phyloP scores from a whole-genome alignment of 2,113 vertebrate genomes.

The Semnornis frantzii region DNA sequence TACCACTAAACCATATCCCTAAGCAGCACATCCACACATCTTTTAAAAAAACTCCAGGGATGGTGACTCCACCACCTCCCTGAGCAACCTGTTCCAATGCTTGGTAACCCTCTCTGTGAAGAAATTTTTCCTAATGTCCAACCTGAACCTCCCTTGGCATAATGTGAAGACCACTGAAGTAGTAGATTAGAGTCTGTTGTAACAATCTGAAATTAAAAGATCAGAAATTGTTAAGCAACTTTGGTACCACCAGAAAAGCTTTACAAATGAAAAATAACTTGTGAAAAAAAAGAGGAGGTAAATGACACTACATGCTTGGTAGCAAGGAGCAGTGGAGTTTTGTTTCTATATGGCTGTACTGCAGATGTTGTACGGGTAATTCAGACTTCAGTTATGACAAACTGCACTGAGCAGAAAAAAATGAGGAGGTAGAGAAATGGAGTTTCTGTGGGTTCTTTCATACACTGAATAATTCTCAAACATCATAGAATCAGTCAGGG shows the following conservation, averaged over 20 bases:
- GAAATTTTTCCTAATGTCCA: too few relatives aligned
- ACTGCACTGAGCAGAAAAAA: background rate
- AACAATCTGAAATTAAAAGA: background rate
- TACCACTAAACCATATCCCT: too few relatives aligned
- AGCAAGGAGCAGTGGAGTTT: background rate
- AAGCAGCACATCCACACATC: too few relatives aligned
- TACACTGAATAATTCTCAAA: background rate
- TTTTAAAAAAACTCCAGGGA: too few relatives aligned
- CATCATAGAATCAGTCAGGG: too few relatives aligned
- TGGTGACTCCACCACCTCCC: too few relatives aligned
- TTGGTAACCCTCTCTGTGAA: too few relatives aligned
- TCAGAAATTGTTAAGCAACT: background rate
- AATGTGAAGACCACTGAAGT: background rate
- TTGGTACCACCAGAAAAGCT: background rate
- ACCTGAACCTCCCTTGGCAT: too few relatives aligned
- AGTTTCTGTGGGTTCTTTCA: background rate
- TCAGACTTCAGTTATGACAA: background rate
- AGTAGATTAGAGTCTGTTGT: background rate
- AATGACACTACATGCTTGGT: background rate
- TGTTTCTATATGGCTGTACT: background rate
- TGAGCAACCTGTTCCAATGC: too few relatives aligned
- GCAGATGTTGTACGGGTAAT: background rate
- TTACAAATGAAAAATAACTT: background rate
- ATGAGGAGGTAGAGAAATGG: rapidly evolving
- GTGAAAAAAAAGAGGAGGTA: background rate